Conservation (phyloP, 2,888 invertebrate species). For the Lepidochitona cinerea region DNA sequence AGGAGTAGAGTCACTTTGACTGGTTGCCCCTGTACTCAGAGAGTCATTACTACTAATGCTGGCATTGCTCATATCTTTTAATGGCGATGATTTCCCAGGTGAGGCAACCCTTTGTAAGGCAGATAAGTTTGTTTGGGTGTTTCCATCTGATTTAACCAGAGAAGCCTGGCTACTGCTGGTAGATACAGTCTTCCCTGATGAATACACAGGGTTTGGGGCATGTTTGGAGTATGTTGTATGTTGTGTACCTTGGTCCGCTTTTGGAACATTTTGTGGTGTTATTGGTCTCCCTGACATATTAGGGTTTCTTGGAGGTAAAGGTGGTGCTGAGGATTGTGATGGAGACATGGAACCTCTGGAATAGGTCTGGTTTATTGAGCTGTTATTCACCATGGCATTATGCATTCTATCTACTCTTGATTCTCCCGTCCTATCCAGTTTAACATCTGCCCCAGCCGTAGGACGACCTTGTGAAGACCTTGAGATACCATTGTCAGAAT, state of each 20-base stretch:
- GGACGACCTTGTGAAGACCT: background rate
- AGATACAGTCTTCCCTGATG: slow-evolving; percentile 53
- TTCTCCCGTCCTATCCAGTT: background rate
- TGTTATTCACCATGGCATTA: background rate
- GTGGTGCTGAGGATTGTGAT: slow-evolving; percentile 15
- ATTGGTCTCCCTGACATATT: slow-evolving; percentile 7
- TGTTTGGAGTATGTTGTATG: background rate
- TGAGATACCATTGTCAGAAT: background rate
- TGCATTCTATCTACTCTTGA: slow-evolving; percentile 4
- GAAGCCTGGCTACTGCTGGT: slow-evolving; percentile 37
- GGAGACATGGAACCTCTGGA: slow-evolving; percentile 40
- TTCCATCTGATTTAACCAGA: slow-evolving; percentile 48
- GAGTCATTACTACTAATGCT: slow-evolving; percentile 6
- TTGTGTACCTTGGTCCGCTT: background rate
- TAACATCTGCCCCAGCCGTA: background rate
- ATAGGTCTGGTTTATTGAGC: background rate
- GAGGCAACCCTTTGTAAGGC: slow-evolving; percentile 50
- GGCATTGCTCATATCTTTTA: slow-evolving; percentile 1
- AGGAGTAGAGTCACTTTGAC: slow-evolving; percentile 37
- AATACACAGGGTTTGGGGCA: background rate
- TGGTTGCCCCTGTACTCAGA: slow-evolving; percentile 10
- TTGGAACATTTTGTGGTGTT: slow-evolving; percentile 2
- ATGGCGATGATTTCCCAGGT: slow-evolving; percentile 28
- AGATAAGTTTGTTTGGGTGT: slow-evolving; percentile 56
- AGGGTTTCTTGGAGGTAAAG: slow-evolving; percentile 5